Percentiles rank a stretch among this genome's conserved stretches.
phyloP scores from a whole-genome alignment of 2,113 vertebrate genomes.

The Dicrurus megarhynchus region DNA sequence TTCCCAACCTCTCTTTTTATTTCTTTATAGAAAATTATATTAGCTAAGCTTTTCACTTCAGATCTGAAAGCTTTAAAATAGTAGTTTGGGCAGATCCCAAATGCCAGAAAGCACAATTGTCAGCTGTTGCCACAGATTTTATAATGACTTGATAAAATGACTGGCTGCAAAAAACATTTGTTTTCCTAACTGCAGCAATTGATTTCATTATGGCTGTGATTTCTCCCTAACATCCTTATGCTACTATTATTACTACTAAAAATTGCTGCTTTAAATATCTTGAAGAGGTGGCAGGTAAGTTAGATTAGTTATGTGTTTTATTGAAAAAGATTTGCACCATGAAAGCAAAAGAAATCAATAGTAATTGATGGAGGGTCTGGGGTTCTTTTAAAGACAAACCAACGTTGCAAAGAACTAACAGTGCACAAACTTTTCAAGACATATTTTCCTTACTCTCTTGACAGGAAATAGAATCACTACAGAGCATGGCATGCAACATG shows the following conservation, averaged over 20 bases:
- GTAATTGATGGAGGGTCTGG: background rate
- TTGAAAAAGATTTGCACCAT: background rate
- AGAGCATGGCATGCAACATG: conserved; percentile 46
- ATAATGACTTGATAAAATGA: background rate
- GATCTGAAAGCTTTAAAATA: background rate
- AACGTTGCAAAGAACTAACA: background rate
- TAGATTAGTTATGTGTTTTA: background rate
- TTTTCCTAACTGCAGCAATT: background rate
- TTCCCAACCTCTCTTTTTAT: background rate
- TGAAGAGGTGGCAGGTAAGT: background rate
- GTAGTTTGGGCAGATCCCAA: background rate
- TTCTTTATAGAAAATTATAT: background rate
- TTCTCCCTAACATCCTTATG: background rate
- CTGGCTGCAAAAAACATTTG: background rate
- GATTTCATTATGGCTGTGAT: background rate
- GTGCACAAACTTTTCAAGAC: background rate
- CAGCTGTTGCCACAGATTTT: background rate
- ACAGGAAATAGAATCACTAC: conserved; percentile 50
- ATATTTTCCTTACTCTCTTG: background rate
- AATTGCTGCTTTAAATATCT: background rate
- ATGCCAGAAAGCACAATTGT: background rate
- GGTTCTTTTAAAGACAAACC: background rate
- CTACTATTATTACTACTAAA: background rate
- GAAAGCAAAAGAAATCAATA: background rate
- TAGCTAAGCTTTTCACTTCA: background rate